Base-by-base conservation (phyloP, 92 coral and sea anemone species). In the Epizoanthus scotinus region DNA sequence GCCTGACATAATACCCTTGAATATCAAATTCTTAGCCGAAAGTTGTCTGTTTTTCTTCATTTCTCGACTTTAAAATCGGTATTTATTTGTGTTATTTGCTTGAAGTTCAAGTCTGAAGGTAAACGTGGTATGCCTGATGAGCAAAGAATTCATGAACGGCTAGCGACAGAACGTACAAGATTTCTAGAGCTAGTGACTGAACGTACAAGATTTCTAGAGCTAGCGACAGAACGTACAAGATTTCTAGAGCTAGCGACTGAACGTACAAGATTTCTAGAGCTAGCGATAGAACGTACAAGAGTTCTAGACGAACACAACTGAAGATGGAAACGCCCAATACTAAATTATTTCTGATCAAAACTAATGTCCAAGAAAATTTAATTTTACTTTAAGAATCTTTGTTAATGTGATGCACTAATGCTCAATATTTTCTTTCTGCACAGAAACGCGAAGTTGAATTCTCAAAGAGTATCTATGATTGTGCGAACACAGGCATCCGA, bases 381-480 rank as follows among this genome's bases (percentile, higher is more conserved):
- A 31, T 22, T 75, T 38, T 58, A 4, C 34, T 57, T 75, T 58
- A 44, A 49, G 19, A 70, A 19, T 67, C 47, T 27, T 17, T 57
- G 67, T 58, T 21, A 59, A 34, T 59, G 3, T 36, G 49, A n/a
- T 42, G 78, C 18, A 20, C 56, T 75, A 75, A 75, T 22, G 34
- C 13, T n/a, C 14, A 67, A 28, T 67, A 54, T 73, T 59, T 59
- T 75, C 38, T 59, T 75, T 75, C 22, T 75, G 57, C 26, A 75
- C 81, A 75, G 81, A 75, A 75, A 75, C 67, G 81, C 10, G 81
- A 75, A 42, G 81, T 75, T 22, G 81, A 75, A 14, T 75, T 75
- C 81, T 59, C 58, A n/a, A 75, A 75, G 27, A 75, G 49, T 40
- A 68, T 75, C 14, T 59, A 75, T 57, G 68, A 75, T 8, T 75